Evolutionary conservation across 1,140 invertebrate genomes (phyloP), one percentile per base, ranked within the genome.

Genomic region (Charaxes varanes): DNA sequence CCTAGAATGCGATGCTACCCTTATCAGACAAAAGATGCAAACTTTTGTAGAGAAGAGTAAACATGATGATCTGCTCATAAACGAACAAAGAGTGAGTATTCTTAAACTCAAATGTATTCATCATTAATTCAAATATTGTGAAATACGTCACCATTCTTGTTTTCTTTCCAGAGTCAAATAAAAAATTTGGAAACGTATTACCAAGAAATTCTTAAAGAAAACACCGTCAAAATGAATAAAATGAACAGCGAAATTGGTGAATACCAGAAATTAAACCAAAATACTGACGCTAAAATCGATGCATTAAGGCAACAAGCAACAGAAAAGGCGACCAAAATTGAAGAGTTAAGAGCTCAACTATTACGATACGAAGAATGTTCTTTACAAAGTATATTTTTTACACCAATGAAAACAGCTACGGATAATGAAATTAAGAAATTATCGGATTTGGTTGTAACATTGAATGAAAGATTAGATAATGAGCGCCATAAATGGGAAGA

Each of bases 41-140:
- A 78, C 85, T 5, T 65, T 88, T 22, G 64, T 84, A 2, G 87
- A 88, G 24, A 88, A 89, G 51, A 86, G 80, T 53, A 77, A 72
- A 26, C 77, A 86, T 36, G 88, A 90, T 41, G 84, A 87, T 60
- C 64, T 86, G 43, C 53, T 88, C 2, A 86, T 89, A 22, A 80
- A 84, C 24, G 83, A 84, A 31, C 76, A 89, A 37, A 83, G 83
- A 16, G 87, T 88, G 53, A 56, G 54, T 49, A 13, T 28, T n/a
- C n/a, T n/a, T n/a, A n/a, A n/a, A n/a, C n/a, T n/a, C 7, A 15
- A 18, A 11, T 11, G 15, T n/a, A n/a, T n/a, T n/a, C n/a, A n/a
- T n/a, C n/a, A n/a, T n/a, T n/a, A n/a, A n/a, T n/a, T n/a, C n/a
- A n/a, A n/a, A n/a, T n/a, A n/a, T n/a, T 12, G 10, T 13, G 7